phyloP scores from a whole-genome alignment of 2,113 vertebrate species.

The Psilopogon haemacephalus region DNA sequence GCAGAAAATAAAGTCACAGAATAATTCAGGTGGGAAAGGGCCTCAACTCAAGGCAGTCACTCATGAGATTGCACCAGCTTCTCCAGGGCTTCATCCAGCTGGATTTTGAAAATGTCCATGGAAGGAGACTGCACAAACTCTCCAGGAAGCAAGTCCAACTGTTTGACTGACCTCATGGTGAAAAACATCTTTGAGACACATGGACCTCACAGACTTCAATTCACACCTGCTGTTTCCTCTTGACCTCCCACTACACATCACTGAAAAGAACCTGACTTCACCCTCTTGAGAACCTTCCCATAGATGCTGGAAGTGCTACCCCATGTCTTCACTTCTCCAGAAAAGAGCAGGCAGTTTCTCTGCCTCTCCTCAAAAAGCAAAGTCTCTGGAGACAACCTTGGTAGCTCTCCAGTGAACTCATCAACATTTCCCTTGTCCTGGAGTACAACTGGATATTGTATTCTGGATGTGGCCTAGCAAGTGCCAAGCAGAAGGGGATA shows the following conservation, averaged over 20 bases:
- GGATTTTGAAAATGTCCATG: background rate
- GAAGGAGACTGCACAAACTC: background rate
- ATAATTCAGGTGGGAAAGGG: background rate
- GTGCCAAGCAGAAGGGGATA: background rate
- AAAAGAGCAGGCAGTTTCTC: background rate
- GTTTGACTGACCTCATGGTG: accelerated
- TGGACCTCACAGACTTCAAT: background rate
- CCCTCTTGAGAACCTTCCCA: background rate
- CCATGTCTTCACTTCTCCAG: background rate
- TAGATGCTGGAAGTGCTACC: background rate
- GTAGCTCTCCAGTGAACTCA: background rate
- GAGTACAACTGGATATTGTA: background rate
- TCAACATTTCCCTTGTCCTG: background rate
- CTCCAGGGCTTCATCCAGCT: background rate
- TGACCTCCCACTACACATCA: background rate
- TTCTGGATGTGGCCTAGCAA: accelerated
- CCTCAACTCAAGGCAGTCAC: background rate
- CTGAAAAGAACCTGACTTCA: background rate
- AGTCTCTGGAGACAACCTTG: background rate
- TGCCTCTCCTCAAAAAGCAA: background rate
- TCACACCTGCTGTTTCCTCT: background rate
- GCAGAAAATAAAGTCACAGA: background rate
- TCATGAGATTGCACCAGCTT: background rate
- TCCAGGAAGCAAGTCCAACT: background rate
- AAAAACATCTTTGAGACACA: background rate